Evolutionary conservation across 2,888 invertebrate genomes (phyloP), one percentile per base, ranked within the genome.

Genomic region (Lamellibrachia columna): DNA sequence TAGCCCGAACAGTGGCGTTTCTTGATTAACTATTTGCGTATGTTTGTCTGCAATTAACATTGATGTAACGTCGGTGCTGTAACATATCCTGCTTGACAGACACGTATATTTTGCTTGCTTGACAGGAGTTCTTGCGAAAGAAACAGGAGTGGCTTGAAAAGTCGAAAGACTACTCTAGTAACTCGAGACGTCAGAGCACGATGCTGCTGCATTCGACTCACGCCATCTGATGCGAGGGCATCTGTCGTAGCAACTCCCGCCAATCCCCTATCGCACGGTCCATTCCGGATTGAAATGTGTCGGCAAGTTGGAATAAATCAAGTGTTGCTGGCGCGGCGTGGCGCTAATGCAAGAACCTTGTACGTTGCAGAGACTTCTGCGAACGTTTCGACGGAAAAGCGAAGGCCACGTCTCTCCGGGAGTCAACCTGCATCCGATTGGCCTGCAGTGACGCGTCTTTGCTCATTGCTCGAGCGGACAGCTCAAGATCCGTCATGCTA

Each of bases 71-170:
- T 53, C 53, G 8, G 52, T 53, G 52, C 28, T 22, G 53, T 53
- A 91, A 91, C 52, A 91, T 53, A 28, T 40, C 52, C 53, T 91
- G 52, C 53, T 53, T 15, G 52, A 91, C 52, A 52, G 22, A 91
- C 52, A 91, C 91, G 91, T 91, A 90, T 53, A 58, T 90, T 91
- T 92, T 92, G 58, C 75, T 92, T 93, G 92, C 92, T 90, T 92
- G 92, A 92, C 91, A 94, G 94, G 94, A 94, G 55, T 94, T 94
- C 92, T 93, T 94, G 53, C 92, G 94, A 22, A 93, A 94, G 93
- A 94, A 94, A 93, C 94, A 94, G 90, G 94, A 94, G 91, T 94
- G 94, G 94, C 92, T 94, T 60, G 94, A 93, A 91, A 94, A 94
- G 93, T 93, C 93, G 52, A 94, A 94, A 93, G 94, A 94, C 75